Percentiles rank a stretch among this genome's conserved stretches.
phyloP scores from a whole-genome alignment of 2,888 invertebrate genomes.

The Drosophila tripunctata region DNA sequence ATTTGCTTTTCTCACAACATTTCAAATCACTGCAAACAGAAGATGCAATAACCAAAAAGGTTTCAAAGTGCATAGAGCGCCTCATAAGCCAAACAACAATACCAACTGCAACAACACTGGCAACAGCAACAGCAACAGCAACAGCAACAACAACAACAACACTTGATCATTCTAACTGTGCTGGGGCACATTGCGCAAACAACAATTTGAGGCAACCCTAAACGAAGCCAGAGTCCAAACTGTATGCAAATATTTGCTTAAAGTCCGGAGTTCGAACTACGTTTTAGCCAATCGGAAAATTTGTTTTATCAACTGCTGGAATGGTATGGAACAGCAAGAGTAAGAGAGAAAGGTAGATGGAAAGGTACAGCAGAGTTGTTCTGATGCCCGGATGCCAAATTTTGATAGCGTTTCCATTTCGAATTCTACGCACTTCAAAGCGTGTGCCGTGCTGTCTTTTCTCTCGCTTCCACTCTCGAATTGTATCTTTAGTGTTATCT shows the following conservation, averaged over 20 bases:
- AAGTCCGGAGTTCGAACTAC: slow-evolving; percentile 35
- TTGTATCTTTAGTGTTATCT: slow-evolving; percentile 34
- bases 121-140: slow-evolving; percentile 16
- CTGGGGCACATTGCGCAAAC: slow-evolving; percentile 36
- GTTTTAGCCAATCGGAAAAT: slow-evolving; percentile 22
- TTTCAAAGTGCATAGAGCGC: slow-evolving; percentile 48
- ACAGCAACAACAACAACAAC: slow-evolving; percentile 12
- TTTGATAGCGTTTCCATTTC: slow-evolving; percentile 13
- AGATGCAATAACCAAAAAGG: slow-evolving; percentile 47
- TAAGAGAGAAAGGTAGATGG: neutral
- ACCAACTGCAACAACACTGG: slow-evolving; percentile 8
- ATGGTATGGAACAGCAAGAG: neutral
- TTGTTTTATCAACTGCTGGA: slow-evolving; percentile 25
- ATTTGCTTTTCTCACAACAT: slow-evolving; percentile 75
- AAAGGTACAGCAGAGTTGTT: neutral
- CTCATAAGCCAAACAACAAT: slow-evolving; percentile 36
- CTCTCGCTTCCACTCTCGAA: neutral
- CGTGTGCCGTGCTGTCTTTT: slow-evolving; percentile 11
- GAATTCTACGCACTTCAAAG: slow-evolving; percentile 39
- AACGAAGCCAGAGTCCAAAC: slow-evolving; percentile 44
- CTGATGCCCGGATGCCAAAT: slow-evolving; percentile 15
- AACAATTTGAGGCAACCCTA: slow-evolving; percentile 21
- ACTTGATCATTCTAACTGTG: slow-evolving; percentile 42
- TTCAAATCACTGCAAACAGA: slow-evolving; percentile 63
- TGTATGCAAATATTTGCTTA: slow-evolving; percentile 62